Base-by-base conservation (phyloP, 2,797 vertebrate genomes). In the Clamator glandarius region DNA sequence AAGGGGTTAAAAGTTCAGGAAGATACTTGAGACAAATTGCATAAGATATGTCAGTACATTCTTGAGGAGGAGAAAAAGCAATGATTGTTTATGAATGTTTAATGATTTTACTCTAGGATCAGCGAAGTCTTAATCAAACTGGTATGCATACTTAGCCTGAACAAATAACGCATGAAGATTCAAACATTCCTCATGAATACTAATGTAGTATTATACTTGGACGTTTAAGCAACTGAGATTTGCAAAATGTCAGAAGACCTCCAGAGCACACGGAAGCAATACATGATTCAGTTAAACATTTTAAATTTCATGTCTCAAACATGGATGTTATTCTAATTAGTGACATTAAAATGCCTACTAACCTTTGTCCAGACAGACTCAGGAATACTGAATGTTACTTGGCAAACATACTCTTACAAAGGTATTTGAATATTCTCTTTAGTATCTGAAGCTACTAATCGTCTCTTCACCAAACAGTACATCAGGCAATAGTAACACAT, bases 1-100 rank as follows among this genome's bases (percentile, higher is more conserved):
- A 80, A 33, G 44, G 33, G 88, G 85, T 95, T 91, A 95, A 92
- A 86, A 95, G 94, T 95, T 96, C 95, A 95, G 84, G 48, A 84
- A 82, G 70, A 57, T 76, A 93, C 89, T 93, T 21, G 18, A 89
- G 89, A 94, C 89, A 96, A 94, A 96, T 93, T 92, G 88, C 88
- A 79, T 79, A 76, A 91, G 93, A 79, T 70, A 15, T 82, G 90
- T 64, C 86, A 79, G 77, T 84, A 74, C 59, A 67, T 92, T 89
- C 74, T 39, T 25, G 9, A 94, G 86, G 67, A 94, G 77, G 80
- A 95, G 74, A 84, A 92, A 95, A 94, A 79, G 90, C 59, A 89
- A 77, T 74, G 90, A 88, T 31, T 63, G 1, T 68, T 84, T 64
- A 94, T 95, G 90, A 95, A 97, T 95, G 80, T 92, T 96, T 92